These are phyloP conservation scores for Microplitis mediator DNA, from an alignment of 1,140 invertebrate genomes.

Conservation along the genomic window DNA sequence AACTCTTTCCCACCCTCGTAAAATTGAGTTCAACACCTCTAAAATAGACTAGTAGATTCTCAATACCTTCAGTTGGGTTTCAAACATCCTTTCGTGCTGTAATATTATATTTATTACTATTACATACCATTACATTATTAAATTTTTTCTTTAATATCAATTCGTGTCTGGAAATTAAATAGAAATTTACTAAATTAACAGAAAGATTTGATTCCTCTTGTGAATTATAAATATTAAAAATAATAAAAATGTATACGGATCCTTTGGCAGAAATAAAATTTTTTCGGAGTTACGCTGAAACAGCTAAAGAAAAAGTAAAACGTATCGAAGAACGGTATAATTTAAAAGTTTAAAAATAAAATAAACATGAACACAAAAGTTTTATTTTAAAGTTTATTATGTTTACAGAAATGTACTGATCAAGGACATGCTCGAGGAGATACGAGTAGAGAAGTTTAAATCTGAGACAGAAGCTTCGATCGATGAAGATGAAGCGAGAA, in stretches of 20 bases:
- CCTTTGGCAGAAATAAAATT: slow-evolving; percentile 40
- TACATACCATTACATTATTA: not conserved
- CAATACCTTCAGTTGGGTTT: slow-evolving; percentile 20
- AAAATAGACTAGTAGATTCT: slow-evolving; percentile 26
- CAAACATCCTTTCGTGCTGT: not conserved
- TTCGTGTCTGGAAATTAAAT: too few species aligned
- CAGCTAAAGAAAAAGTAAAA: slow-evolving; percentile 34
- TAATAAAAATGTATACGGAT: slow-evolving; percentile 35
- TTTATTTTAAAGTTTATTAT: not conserved
- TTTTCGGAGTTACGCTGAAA: slow-evolving; percentile 42
- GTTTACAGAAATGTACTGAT: slow-evolving; percentile 39
- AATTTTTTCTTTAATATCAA: not conserved
- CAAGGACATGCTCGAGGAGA: slow-evolving; percentile 48
- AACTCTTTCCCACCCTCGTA: slow-evolving; percentile 28
- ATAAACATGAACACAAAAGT: not conserved
- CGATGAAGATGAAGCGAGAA: slow-evolving; percentile 35
- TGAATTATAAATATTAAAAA: slow-evolving; percentile 1
- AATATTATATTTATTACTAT: too few species aligned
- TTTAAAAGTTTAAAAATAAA: not conserved
- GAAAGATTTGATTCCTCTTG: too few species aligned
- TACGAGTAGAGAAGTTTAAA: slow-evolving; percentile 42
- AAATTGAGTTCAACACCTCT: slow-evolving; percentile 16
- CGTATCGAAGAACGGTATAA: slow-evolving; percentile 39
- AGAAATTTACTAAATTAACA: too few species aligned
- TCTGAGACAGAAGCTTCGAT: slow-evolving; percentile 25